Base-by-base conservation (phyloP, 1,140 invertebrate genomes). In the Drosophila sp. region DNA sequence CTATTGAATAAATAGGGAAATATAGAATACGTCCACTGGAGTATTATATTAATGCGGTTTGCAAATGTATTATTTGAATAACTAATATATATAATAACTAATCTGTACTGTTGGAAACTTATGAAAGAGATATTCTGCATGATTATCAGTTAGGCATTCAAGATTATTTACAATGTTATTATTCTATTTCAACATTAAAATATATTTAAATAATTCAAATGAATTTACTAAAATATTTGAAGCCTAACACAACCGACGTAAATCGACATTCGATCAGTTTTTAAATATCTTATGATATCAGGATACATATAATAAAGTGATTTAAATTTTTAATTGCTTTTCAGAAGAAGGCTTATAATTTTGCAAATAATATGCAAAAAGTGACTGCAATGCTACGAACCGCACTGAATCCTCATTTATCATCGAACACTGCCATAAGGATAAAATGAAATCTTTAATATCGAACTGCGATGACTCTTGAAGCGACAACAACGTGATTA, bases 401-500 rank as follows among this genome's bases (percentile, higher is more conserved):
- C 45, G 27, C 11, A 64, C 50, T 40, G 57, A 61, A 29, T 50
- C 34, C 21, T 48, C 53, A 46, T 72, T 66, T 51, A 58, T 65
- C 27, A 72, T 57, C 27, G 27, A n/a, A 27, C 61, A 27, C 61
- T 43, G 62, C 18, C 62, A 51, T 3, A 43, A 27, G 51, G 36
- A 58, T 57, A 14, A 40, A 50, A 32, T 21, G 18, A 58, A 72
- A 57, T 61, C 13, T 34, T 51, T 7, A 70, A 61, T 72, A 27
- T 34, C 36, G 51, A 48, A 56, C 36, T 41, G 34, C 53, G 40
- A 41, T 54, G 48, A 69, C 59, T 70, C 64, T 58, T 67, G 38
- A 34, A 62, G 51, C 51, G 51, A 53, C 21, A 69, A 73, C 58
- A 71, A 78, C 79, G 75, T 82, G 80, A 83, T 82, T 78, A 83